phyloP scores from a whole-genome alignment of 2,888 invertebrate species.

The Alloscopus bannaensis region DNA sequence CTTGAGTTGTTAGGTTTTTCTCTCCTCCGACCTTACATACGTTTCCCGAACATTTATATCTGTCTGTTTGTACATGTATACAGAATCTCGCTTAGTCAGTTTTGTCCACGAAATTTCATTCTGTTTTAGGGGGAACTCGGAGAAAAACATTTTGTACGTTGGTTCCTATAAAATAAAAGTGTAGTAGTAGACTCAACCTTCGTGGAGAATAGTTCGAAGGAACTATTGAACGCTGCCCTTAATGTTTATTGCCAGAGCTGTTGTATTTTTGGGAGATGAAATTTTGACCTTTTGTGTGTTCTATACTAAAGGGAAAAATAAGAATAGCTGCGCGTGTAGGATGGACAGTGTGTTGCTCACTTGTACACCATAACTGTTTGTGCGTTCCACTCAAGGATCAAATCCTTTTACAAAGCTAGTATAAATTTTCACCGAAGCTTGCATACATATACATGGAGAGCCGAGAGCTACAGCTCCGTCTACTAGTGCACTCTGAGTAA shows the following conservation, averaged over 20 bases:
- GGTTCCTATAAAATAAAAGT: background rate
- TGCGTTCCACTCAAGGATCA: slow-evolving; percentile 33
- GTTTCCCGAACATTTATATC: too few relatives aligned
- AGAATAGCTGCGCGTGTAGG: slow-evolving; percentile 5
- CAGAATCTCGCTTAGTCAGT: background rate
- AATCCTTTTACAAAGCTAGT: slow-evolving; percentile 28
- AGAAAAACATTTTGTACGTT: slow-evolving; percentile 37
- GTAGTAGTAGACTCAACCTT: background rate
- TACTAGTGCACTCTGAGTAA: slow-evolving; percentile 30
- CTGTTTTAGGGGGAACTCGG: slow-evolving; percentile 11
- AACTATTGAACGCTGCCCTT: slow-evolving; percentile 50
- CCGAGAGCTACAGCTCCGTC: too few relatives aligned
- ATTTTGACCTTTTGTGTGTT: slow-evolving; percentile 50
- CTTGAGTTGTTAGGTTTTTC: slow-evolving; percentile 46
- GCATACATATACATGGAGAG: background rate
- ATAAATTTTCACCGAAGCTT: slow-evolving; percentile 10
- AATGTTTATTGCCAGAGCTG: slow-evolving; percentile 62
- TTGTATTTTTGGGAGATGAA: slow-evolving; percentile 46
- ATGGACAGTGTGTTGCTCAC: slow-evolving; percentile 12
- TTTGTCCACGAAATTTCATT: slow-evolving; percentile 37
- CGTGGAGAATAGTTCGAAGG: too few relatives aligned
- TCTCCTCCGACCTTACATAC: slow-evolving; percentile 14
- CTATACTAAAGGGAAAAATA: slow-evolving; percentile 27
- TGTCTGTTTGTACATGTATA: background rate
- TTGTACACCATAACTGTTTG: too few relatives aligned